These are phyloP conservation scores for Girardia tigrina DNA, from an alignment of 2,888 invertebrate genomes.

Conservation along the genomic window DNA sequence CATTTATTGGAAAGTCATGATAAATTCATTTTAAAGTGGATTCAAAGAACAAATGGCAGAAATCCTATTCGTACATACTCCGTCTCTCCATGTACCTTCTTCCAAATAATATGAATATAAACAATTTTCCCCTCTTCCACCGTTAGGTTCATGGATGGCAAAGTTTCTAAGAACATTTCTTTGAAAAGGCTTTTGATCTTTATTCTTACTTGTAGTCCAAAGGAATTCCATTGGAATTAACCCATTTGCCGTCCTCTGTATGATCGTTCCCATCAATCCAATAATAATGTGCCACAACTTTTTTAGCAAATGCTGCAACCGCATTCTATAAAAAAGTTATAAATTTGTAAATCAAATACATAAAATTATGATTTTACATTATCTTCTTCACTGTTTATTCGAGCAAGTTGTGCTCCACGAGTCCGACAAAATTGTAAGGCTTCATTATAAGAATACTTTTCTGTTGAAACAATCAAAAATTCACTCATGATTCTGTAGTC, in stretches of 20 bases:
- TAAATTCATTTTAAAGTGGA: too few relatives aligned
- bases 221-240: neutral
- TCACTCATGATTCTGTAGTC: neutral
- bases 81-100: neutral
- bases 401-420: neutral
- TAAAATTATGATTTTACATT: neutral
- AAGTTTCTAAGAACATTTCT: too few relatives aligned
- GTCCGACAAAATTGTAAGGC: neutral
- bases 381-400: neutral
- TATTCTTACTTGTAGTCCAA: neutral
- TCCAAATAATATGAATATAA: neutral
- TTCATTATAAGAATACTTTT: neutral
- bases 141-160: neutral
- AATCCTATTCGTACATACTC: neutral
- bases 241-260: neutral
- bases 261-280: neutral
- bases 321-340: neutral
- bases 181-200: neutral
- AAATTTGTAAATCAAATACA: neutral
- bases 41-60: neutral
- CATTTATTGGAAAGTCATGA: too few relatives aligned
- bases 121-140: neutral
- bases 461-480: neutral
- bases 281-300: neutral
- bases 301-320: slow-evolving; percentile 1